Percentiles rank a stretch among this genome's conserved stretches.
Evolutionary conservation across 2,888 invertebrate genomes (phyloP).

Genomic region (Drosophila affinis): DNA sequence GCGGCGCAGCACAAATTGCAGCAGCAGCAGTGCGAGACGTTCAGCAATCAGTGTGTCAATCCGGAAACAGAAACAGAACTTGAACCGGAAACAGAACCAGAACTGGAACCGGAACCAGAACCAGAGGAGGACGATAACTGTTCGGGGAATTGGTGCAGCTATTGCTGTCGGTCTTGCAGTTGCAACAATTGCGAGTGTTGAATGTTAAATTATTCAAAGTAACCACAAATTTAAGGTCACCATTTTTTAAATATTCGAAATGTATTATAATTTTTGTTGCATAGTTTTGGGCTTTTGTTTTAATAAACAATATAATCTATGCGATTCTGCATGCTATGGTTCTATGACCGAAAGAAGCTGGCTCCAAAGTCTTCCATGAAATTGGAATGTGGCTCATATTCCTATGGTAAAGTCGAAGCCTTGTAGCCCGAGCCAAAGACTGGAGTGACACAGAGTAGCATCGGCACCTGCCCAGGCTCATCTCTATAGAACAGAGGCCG

Average conservation of each 20-base stretch:
- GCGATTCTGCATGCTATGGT: too few species aligned
- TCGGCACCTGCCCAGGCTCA: too few species aligned
- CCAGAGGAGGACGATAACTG: neutral
- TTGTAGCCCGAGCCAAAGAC: too few species aligned
- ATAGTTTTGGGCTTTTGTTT: conserved; percentile 24
- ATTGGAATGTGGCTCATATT: too few species aligned
- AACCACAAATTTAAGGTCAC: neutral
- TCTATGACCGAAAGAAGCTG: too few species aligned
- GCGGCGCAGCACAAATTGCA: conserved; percentile 5
- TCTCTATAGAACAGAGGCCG: too few species aligned
- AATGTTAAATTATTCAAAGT: conserved; percentile 1
- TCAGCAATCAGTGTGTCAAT: conserved; percentile 23
- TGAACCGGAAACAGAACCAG: neutral
- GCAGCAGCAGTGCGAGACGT: neutral
- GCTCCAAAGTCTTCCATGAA: too few species aligned
- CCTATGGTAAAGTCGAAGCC: too few species aligned
- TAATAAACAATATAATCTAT: too few species aligned
- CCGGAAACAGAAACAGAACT: neutral
- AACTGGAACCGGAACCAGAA: neutral
- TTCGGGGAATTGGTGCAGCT: neutral
- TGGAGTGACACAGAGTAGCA: too few species aligned
- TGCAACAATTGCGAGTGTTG: neutral
- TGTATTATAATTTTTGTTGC: neutral
- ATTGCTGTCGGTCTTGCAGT: conserved; percentile 21
- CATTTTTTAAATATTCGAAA: too few species aligned